Percentiles rank a stretch among this genome's conserved stretches.
Conservation (phyloP, 2,888 invertebrate genomes). For the Drosophila subquinaria region DNA sequence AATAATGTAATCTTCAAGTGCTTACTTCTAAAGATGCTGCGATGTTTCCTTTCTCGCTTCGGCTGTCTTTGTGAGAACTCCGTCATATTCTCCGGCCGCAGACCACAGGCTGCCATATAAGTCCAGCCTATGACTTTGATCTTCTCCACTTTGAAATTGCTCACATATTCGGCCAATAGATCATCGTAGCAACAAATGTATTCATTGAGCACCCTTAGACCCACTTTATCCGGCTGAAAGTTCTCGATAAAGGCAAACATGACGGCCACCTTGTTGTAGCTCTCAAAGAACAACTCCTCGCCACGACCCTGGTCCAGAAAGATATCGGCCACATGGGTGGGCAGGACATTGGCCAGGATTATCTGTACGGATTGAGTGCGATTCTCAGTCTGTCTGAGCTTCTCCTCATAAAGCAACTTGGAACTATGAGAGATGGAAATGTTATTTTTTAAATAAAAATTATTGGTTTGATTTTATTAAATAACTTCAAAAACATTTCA, state of each 20-base stretch:
- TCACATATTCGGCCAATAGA: constrained; percentile 87
- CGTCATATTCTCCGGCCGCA: constrained; percentile 86
- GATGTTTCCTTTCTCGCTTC: not conserved
- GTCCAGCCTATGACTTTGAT: constrained; percentile 98
- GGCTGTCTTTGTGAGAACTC: constrained; percentile 13
- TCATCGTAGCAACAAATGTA: constrained; percentile 97
- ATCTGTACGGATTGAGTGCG: constrained; percentile 94
- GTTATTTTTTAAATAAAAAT: too few species aligned
- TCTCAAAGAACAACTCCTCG: constrained; percentile 93
- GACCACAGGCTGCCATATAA: constrained; percentile 98
- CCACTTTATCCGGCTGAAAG: constrained; percentile 89
- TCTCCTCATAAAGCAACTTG: constrained; percentile 89
- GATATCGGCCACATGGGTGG: constrained; percentile 91
- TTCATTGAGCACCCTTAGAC: constrained; percentile 92
- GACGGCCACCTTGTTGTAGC: constrained; percentile 94
- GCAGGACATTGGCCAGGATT: constrained; percentile 95
- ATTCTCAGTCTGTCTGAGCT: constrained; percentile 92
- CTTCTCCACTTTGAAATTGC: constrained; percentile 93
- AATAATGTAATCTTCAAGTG: not conserved
- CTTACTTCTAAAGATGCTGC: not conserved
- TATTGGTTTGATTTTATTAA: too few species aligned
- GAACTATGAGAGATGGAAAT: too few species aligned
- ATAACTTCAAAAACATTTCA: too few species aligned
- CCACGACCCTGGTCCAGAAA: constrained; percentile 10
- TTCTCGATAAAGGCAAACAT: constrained; percentile 98